Percentiles rank a stretch among this genome's conserved stretches.
Conservation (phyloP, 2,113 vertebrate genomes). For the Dryoscopus gambensis region DNA sequence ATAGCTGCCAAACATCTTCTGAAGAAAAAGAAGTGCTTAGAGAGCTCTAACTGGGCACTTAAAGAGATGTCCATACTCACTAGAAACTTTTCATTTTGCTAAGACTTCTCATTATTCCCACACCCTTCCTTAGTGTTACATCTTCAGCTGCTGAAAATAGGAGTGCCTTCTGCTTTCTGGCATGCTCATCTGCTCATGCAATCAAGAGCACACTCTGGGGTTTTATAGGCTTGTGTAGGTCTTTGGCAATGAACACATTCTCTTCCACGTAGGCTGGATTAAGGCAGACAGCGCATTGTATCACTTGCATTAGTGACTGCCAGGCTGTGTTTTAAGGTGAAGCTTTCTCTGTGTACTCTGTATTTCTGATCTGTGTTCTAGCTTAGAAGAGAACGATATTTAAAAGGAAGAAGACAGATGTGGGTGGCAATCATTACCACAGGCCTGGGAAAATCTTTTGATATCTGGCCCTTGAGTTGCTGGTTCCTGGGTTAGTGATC, state of each 20-base stretch:
- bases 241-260: not conserved
- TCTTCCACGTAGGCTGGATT: not conserved
- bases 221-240: conserved; percentile 9
- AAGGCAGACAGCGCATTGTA: not conserved
- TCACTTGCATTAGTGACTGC: not conserved
- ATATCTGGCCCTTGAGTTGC: not conserved
- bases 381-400: not conserved
- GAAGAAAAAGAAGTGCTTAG: not conserved
- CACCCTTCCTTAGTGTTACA: not conserved
- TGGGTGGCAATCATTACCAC: not conserved
- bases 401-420: not conserved
- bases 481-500: not conserved
- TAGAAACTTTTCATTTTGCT: not conserved
- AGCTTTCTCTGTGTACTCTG: not conserved
- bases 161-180: not conserved
- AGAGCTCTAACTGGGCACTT: not conserved
- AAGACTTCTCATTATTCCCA: not conserved
- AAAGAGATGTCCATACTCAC: not conserved
- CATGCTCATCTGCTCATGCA: not conserved
- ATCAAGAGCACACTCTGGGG: not conserved
- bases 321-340: not conserved
- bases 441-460: not conserved
- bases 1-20: not conserved
- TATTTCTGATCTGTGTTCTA: not conserved
- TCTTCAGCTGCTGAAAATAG: not conserved